Conservation (phyloP, 2,113 vertebrate species). For the Grammomys surdaster region DNA sequence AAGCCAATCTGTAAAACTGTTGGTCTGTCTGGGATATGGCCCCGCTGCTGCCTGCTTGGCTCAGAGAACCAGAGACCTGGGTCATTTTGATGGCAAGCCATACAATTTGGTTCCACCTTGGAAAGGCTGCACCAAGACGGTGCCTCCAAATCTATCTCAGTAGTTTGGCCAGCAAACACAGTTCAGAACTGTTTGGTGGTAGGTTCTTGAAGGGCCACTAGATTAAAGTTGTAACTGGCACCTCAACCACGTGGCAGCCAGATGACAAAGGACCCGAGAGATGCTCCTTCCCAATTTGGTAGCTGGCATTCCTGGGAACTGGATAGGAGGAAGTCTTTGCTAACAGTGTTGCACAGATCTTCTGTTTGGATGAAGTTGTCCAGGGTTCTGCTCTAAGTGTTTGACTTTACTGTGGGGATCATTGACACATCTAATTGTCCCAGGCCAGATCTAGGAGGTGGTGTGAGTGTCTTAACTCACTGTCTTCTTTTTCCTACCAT, state of each 20-base stretch:
- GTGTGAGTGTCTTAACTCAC: not conserved
- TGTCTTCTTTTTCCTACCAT: not conserved
- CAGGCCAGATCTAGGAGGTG: not conserved
- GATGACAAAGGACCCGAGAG: not conserved
- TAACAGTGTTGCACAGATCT: not conserved
- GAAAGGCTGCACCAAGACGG: constrained; percentile 16
- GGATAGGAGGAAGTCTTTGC: not conserved
- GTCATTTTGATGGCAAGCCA: not conserved
- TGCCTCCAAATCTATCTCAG: constrained; percentile 4
- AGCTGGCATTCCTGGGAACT: too few species aligned
- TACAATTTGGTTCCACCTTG: not conserved
- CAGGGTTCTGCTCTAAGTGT: not conserved
- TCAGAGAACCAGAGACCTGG: not conserved
- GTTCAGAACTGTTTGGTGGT: not conserved
- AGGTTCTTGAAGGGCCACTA: not conserved
- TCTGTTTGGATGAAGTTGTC: not conserved
- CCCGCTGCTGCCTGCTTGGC: not conserved
- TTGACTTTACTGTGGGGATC: not conserved
- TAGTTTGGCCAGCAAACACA: not conserved
- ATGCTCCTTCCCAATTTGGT: not conserved
- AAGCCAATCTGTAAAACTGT: not conserved
- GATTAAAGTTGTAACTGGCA: not conserved
- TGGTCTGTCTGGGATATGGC: not conserved
- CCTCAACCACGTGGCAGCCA: not conserved
- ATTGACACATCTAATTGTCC: not conserved